Conservation (phyloP, 2,797 vertebrate species). For the Sebastes goodei region DNA sequence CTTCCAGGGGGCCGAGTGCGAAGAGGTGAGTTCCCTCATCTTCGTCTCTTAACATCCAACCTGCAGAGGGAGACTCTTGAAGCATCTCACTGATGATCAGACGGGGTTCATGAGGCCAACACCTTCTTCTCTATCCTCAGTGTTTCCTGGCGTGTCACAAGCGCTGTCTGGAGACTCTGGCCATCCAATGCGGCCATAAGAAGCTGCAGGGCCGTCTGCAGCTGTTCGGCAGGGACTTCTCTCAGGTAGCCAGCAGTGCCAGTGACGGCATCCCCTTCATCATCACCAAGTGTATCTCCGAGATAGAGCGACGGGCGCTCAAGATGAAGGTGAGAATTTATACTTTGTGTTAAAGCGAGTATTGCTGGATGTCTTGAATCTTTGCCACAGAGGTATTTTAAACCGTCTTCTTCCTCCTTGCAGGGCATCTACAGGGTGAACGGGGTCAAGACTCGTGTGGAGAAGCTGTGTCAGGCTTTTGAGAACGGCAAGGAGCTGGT, state of each 20-base stretch:
- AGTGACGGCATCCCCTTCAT: constrained; percentile 91
- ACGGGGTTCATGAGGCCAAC: neutral
- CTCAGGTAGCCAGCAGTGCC: constrained; percentile 77
- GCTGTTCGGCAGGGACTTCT: constrained; percentile 90
- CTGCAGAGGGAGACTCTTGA: neutral
- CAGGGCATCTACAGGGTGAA: constrained; percentile 99
- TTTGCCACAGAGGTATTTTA: neutral
- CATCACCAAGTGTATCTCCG: constrained; percentile 90
- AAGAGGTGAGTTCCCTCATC: constrained; percentile 86
- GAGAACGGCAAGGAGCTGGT: constrained; percentile 96
- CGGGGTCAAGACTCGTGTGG: constrained; percentile 94
- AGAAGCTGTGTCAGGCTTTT: constrained; percentile 97
- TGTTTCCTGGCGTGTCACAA: constrained; percentile 96
- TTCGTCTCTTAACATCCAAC: neutral
- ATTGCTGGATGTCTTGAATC: neutral
- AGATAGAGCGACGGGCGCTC: constrained; percentile 92
- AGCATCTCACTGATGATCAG: neutral
- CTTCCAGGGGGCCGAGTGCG: constrained; percentile 97
- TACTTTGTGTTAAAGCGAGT: neutral
- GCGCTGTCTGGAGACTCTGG: constrained; percentile 94
- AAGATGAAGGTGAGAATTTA: constrained; percentile 88
- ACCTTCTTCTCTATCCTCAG: constrained; percentile 68
- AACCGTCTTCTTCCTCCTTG: neutral
- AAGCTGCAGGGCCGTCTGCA: constrained; percentile 94
- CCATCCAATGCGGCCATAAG: constrained; percentile 97